Evolutionary conservation across 92 coral and sea anemone species (phyloP).

Genomic region (Epizoanthus illoricatus): DNA sequence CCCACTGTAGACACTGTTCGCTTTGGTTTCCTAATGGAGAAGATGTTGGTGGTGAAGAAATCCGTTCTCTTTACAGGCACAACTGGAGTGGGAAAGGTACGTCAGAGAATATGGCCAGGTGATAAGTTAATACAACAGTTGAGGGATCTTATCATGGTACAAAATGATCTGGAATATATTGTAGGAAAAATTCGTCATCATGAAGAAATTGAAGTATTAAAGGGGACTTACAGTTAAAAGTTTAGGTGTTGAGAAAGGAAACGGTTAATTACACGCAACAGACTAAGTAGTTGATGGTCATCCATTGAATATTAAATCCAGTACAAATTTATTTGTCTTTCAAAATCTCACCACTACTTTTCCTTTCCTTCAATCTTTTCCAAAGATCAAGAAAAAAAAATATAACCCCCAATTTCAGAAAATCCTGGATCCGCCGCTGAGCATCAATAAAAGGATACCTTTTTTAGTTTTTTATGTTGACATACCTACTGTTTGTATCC

Average conservation of each 20-base stretch:
- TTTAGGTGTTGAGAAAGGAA: too few species aligned
- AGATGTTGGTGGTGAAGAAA: conserved; percentile 74
- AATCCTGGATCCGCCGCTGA: too few species aligned
- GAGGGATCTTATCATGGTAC: not conserved
- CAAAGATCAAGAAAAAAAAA: too few species aligned
- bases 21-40: conserved; percentile 92
- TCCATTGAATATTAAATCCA: too few species aligned
- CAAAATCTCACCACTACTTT: too few species aligned
- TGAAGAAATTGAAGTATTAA: too few species aligned
- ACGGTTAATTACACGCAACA: too few species aligned
- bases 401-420: not conserved
- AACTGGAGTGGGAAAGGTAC: conserved; percentile 98
- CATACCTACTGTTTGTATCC: conserved; percentile 4
- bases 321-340: too few species aligned
- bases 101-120: not conserved
- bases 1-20: conserved; percentile 98
- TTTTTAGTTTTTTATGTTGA: not conserved
- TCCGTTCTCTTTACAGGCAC: conserved; percentile 97
- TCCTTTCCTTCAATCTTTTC: too few species aligned
- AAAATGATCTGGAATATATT: not conserved
- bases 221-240: too few species aligned
- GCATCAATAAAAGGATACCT: not conserved
- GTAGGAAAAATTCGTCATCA: too few species aligned
- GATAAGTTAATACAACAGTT: not conserved
- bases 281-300: too few species aligned